Base-by-base conservation (phyloP, 1,140 invertebrate genomes). In the Zaprionus inermis region DNA sequence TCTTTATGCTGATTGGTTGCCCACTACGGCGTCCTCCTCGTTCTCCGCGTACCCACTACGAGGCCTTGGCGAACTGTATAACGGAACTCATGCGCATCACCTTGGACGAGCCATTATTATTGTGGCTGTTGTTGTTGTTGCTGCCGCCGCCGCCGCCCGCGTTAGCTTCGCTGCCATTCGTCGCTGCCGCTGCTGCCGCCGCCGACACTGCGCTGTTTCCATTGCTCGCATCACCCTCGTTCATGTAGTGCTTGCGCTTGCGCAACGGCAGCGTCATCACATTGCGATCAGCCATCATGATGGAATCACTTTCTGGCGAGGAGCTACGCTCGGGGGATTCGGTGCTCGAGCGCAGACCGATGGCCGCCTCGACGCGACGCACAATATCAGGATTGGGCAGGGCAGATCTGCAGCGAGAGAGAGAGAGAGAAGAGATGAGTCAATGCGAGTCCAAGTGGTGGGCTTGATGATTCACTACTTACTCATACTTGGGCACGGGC, bases 221-320 rank as follows among this genome's bases (percentile, higher is more conserved):
- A 38, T 38, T 57, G 18, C 32, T 58, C 0, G 36, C n/a, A 11
- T 95, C 94, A 93, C 95, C 95, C 0, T 95, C 95, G 67, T 96
- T 94, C 57, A 96, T 94, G 78, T 97, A 97, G 93, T 96, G 95
- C 88, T 96, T 97, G 54, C 96, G 93, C 92, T 97, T 97, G 46
- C 96, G 93, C 4, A 96, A 94, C 10, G 96, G 96, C 51, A 97
- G 91, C 38, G 94, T 96, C 20, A 96, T 93, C 57, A 94, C 94
- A 72, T 95, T 95, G 44, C 93, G 93, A 56, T 94, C 93, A 2
- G 93, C 93, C 66, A 94, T 93, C 32, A 93, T 92, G 3, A 94
- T 82, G 52, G 94, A 94, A 12, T 94, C 91, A 20, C 94, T 93
- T 77, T 94, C 94, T 2, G 93, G 96, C 56, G 94, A 94, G 3